A percentile compares a stretch with the other conserved stretches of the same genome.
Conservation (phyloP, 1,140 invertebrate species). For the Antheraea pernyi region DNA sequence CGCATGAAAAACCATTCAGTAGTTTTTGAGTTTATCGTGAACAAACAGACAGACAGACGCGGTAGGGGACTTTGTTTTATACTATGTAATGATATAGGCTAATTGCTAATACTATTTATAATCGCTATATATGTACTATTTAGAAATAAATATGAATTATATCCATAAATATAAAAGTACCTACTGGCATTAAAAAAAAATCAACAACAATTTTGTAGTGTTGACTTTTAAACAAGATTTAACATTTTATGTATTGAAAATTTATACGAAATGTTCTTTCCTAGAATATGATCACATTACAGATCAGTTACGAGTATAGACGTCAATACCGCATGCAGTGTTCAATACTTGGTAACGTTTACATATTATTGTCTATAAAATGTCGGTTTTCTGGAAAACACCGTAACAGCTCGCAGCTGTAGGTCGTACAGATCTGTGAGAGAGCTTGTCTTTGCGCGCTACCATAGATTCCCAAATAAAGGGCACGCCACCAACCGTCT, state of each 20-base stretch:
- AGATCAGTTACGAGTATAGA: constrained; percentile 17
- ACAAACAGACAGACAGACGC: too few relatives aligned
- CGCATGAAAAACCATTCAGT: too few relatives aligned
- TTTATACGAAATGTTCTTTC: constrained; percentile 2
- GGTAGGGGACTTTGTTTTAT: too few relatives aligned
- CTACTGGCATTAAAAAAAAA: too few relatives aligned
- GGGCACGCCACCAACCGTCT: background rate
- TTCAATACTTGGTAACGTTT: constrained; percentile 47
- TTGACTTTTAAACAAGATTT: background rate
- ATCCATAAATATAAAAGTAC: too few relatives aligned
- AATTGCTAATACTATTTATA: too few relatives aligned
- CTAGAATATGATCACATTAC: constrained; percentile 26
- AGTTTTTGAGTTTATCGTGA: too few relatives aligned
- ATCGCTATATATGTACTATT: too few relatives aligned
- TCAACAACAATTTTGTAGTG: too few relatives aligned
- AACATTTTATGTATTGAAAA: background rate
- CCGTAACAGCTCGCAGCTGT: constrained; percentile 51
- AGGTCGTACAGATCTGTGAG: constrained; percentile 31
- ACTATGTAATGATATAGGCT: too few relatives aligned
- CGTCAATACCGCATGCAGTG: constrained; percentile 41
- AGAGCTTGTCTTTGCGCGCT: background rate
- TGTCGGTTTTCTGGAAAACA: constrained; percentile 56
- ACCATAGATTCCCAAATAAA: background rate
- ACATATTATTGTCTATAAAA: constrained; percentile 59
- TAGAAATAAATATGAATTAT: too few relatives aligned